Evolutionary conservation across 35 echinoderm and acorn worm species (phyloP), one percentile per base, ranked within the genome.

Genomic region (Lytechinus variegatus): DNA sequence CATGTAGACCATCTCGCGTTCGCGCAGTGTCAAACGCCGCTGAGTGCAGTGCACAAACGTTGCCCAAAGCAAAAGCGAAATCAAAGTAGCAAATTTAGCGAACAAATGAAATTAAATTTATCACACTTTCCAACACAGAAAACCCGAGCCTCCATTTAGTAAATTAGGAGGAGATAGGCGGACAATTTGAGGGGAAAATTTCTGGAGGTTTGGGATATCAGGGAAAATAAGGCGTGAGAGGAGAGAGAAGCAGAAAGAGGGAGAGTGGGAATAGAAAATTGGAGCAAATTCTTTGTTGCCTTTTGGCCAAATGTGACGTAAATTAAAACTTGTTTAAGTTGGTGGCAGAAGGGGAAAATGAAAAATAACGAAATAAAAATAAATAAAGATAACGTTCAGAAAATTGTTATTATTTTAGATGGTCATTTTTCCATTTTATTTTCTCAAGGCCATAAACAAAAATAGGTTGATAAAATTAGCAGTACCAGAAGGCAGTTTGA

Each of bases 101-200:
- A 89, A 89, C 87, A 89, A 89, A 89, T 89, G 87, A 89, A 89
- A 89, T 89, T 89, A 89, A 89, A 89, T 89, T 89, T 89, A 89
- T 89, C 87, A 89, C 87, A 89, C 87, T 89, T 89, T 89, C 87
- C 52, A 52, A 89, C 87, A 89, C 87, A 24, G 9, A 9, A 89
- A 89, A 89, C 87, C 27, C 28, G 87, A 89, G 52, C 12, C 87
- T 33, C 87, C 87, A 89, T 89, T 89, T 89, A 89, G 87, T 89
- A 89, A 89, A 89, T 89, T 89, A 89, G 87, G 87, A 89, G 87
- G 10, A 89, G 87, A 89, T 89, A 53, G 87, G 11, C 87, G 87
- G 13, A 14, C 87, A 89, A 89, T 89, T 29, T 33, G 61, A 19
- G 61, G 14, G 61, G 12, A 6, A 71, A 71, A 71, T 21, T 21